These are phyloP conservation scores for Apodemus speciosus DNA, from an alignment of 2,113 vertebrate species.

Conservation along the genomic window DNA sequence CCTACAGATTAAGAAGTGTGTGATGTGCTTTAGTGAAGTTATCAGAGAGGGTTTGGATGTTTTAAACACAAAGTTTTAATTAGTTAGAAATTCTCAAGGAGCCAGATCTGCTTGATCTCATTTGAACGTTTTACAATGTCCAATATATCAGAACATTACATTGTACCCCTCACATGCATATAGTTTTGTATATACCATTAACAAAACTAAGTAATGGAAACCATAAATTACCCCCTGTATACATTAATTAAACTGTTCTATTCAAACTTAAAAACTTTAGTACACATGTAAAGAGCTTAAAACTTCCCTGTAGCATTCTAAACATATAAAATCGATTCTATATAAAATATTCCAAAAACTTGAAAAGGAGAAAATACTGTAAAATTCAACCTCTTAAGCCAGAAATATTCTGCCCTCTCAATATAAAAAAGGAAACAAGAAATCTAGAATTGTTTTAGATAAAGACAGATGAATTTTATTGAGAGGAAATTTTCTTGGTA, in stretches of 20 bases:
- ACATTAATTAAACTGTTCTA: neutral
- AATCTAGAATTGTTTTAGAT: neutral
- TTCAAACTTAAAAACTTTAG: neutral
- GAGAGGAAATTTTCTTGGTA: neutral
- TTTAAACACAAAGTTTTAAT: neutral
- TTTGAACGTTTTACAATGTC: neutral
- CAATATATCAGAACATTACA: neutral
- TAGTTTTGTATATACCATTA: neutral
- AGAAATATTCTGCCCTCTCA: neutral
- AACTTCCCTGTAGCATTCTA: neutral
- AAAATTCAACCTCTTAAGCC: neutral
- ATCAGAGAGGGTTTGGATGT: neutral
- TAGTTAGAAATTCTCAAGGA: neutral
- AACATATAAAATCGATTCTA: neutral
- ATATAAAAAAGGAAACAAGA: neutral
- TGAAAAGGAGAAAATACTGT: neutral
- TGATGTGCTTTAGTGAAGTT: neutral
- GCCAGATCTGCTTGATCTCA: neutral
- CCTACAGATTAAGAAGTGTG: neutral
- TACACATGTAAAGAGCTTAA: neutral
- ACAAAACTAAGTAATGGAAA: neutral
- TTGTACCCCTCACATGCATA: neutral
- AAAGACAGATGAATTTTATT: neutral
- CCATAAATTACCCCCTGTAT: neutral
- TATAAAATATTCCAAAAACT: neutral